phyloP scores from a whole-genome alignment of 2,113 vertebrate genomes.

The Petrocephalus microphthalmus region DNA sequence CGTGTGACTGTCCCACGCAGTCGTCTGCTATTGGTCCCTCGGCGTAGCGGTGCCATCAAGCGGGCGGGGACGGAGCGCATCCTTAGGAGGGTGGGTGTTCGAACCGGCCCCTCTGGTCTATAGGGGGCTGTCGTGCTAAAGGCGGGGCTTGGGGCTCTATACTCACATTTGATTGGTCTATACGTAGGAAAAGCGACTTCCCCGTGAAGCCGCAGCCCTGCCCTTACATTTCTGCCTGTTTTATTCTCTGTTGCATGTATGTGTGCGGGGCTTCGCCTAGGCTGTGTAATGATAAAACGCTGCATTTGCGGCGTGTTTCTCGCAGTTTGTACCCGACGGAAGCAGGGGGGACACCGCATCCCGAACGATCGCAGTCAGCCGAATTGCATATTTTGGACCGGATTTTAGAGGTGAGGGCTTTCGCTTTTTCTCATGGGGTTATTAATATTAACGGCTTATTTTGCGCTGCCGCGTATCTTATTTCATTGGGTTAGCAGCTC shows the following conservation, averaged over 20 bases:
- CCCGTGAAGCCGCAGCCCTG: constrained; percentile 46
- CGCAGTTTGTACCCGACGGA: constrained; percentile 37
- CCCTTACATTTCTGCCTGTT: constrained; percentile 47
- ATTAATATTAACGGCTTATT: constrained; percentile 42
- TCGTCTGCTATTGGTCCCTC: constrained; percentile 38
- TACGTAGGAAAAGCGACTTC: constrained; percentile 37
- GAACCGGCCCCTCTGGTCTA: constrained; percentile 28
- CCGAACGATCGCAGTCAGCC: constrained; percentile 34
- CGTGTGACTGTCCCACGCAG: background rate
- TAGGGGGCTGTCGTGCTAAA: constrained; percentile 34
- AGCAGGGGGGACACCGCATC: constrained; percentile 36
- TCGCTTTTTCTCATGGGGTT: constrained; percentile 46
- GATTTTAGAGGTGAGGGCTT: constrained; percentile 59
- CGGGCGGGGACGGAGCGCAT: constrained; percentile 41
- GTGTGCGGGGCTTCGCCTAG: constrained; percentile 52
- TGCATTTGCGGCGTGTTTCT: constrained; percentile 66
- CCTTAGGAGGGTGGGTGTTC: constrained; percentile 48
- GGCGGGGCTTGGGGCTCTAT: constrained; percentile 19
- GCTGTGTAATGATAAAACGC: constrained; percentile 65
- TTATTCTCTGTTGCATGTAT: constrained; percentile 59
- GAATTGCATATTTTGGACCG: constrained; percentile 42
- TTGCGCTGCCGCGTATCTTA: constrained; percentile 46
- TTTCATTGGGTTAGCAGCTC: constrained; percentile 52
- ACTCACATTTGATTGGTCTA: constrained; percentile 42
- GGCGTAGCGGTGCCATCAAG: constrained; percentile 32